phyloP scores from a whole-genome alignment of 2,888 invertebrate genomes.

The Muscina levida region DNA sequence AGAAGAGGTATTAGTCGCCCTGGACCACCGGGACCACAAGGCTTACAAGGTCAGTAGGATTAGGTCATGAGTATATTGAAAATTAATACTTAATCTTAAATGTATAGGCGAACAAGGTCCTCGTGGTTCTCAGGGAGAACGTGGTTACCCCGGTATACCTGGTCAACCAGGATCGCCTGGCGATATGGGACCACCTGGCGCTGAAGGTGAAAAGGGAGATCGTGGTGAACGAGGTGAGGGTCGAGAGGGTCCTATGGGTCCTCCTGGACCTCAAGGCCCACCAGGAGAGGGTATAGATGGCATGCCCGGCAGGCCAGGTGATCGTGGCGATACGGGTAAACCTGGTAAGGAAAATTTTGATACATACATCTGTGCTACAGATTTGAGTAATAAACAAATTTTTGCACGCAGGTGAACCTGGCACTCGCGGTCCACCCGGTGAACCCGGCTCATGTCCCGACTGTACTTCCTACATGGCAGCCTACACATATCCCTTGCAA shows the following conservation, averaged over 20 bases:
- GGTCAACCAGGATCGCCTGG: slow-evolving; percentile 85
- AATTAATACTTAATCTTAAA: background rate
- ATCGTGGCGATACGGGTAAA: slow-evolving; percentile 87
- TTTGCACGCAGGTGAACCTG: slow-evolving; percentile 84
- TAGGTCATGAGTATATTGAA: background rate
- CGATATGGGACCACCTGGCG: slow-evolving; percentile 82
- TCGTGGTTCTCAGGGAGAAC: slow-evolving; percentile 83
- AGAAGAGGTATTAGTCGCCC: slow-evolving; percentile 85
- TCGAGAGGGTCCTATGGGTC: slow-evolving; percentile 82
- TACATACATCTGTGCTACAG: background rate
- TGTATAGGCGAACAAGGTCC: slow-evolving; percentile 81
- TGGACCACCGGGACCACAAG: slow-evolving; percentile 83
- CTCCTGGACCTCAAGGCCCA: slow-evolving; percentile 86
- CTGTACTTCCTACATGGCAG: slow-evolving; percentile 69
- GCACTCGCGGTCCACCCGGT: slow-evolving; percentile 84
- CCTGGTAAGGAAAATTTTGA: slow-evolving; percentile 81
- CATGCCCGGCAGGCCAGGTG: slow-evolving; percentile 86
- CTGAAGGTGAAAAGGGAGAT: slow-evolving; percentile 86
- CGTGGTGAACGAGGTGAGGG: slow-evolving; percentile 87
- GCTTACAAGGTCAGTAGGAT: slow-evolving; percentile 81
- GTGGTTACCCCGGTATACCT: slow-evolving; percentile 87
- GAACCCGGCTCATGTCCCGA: slow-evolving; percentile 77
- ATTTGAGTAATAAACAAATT: background rate
- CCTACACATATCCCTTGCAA: slow-evolving; percentile 72
- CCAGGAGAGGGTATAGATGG: slow-evolving; percentile 86